phyloP scores from a whole-genome alignment of 1,140 invertebrate species.

The Trichonephila clavipes region DNA sequence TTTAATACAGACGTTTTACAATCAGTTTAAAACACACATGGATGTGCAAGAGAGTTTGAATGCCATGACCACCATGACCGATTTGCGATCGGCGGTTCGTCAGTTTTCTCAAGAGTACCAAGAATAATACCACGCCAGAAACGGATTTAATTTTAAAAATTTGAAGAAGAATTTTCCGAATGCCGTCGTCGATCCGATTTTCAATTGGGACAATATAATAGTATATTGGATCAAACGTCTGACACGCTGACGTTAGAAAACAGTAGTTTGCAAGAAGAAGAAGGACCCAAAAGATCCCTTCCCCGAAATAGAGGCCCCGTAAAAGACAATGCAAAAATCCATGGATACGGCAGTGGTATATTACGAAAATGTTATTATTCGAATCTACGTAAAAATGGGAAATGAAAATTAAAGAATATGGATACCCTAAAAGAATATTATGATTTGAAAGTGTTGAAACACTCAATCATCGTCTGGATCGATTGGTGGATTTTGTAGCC shows the following conservation, averaged over 20 bases:
- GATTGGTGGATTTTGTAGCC: neutral
- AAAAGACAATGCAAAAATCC: neutral
- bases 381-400: neutral
- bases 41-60: conserved; percentile 11
- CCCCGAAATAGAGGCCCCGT: neutral
- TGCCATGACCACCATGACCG: conserved; percentile 31
- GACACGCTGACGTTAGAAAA: neutral
- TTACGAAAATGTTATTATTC: conserved; percentile 20
- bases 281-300: neutral
- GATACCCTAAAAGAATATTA: neutral
- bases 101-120: conserved; percentile 45
- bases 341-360: neutral
- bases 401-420: conserved; percentile 46
- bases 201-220: neutral
- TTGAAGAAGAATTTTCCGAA: conserved; percentile 43
- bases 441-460: neutral
- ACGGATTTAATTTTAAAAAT: conserved; percentile 39
- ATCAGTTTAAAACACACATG: conserved; percentile 17
- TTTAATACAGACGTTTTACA: conserved; percentile 38
- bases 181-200: neutral
- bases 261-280: neutral
- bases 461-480: neutral
- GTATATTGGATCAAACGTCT: neutral
- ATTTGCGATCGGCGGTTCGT: conserved; percentile 27
- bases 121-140: conserved; percentile 2